Evolutionary conservation across 2,888 invertebrate species (phyloP).

Genomic region (Amphipoea lucens): DNA sequence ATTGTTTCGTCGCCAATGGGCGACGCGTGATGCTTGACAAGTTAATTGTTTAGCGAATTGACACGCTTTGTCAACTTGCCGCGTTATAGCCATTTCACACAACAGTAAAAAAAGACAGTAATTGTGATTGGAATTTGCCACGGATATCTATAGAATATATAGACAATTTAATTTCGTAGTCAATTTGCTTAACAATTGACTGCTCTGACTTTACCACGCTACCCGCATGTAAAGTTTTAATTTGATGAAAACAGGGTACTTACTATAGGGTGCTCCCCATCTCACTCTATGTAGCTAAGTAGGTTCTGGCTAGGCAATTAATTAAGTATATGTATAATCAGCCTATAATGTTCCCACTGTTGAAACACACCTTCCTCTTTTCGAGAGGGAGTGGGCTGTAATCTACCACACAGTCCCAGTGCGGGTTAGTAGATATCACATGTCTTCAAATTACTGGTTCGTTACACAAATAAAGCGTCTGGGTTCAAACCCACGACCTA

Average conservation of each 20-base stretch:
- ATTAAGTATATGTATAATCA: not conserved
- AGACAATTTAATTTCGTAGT: not conserved
- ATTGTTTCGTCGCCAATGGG: no score
- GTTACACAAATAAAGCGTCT: no score
- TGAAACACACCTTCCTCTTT: no score
- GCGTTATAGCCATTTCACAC: not conserved
- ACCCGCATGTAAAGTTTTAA: slow-evolving; percentile 20
- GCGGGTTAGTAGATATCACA: no score
- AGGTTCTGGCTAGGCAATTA: not conserved
- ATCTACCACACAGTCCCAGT: no score
- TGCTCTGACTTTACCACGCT: not conserved
- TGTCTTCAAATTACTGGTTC: no score
- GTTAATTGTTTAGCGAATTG: no score
- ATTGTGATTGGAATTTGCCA: not conserved
- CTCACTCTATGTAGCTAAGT: not conserved
- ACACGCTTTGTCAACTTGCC: not conserved
- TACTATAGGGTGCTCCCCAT: not conserved
- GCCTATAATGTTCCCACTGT: no score
- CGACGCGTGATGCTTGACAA: no score
- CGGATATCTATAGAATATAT: no score
- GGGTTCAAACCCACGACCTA: no score
- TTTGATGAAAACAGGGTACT: slow-evolving; percentile 13
- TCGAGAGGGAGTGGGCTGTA: no score
- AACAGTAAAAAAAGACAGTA: not conserved
- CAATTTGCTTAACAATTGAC: not conserved